Evolutionary conservation across 2,888 invertebrate genomes (phyloP), one percentile per base, ranked within the genome.

Genomic region (Gandaritis pyraliata): DNA sequence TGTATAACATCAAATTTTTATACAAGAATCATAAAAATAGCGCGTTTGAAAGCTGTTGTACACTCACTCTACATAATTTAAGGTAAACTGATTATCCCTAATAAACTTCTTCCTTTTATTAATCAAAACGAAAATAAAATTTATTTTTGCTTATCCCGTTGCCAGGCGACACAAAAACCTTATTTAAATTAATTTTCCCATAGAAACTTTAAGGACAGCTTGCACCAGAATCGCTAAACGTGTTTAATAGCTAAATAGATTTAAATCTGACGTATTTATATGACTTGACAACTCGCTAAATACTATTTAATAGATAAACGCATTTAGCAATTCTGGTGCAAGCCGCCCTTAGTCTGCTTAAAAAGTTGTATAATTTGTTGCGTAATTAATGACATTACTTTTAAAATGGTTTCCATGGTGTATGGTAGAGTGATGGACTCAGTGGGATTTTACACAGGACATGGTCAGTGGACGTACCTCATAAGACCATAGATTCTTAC

Each of bases 71-170:
- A 41, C 7, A 7, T 15, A 15, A 49, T 49, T 49, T 49, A 2
- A 49, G 11, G 33, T 49, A 47, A 55, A 47, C 47, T 47, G 46
- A 56, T 64, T 61, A 36, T 2, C 12, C 46, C 59, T n/a, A 52
- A 64, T 58, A 59, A 41, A 49, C 59, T 61, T 65, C 58, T 62
- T 58, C 58, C 60, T 57, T 65, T 55, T 58, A 60, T 62, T 64
- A 57, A 63, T 65, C 60, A 64, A 61, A 64, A 55, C 57, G 60
- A 49, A 61, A 68, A 64, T 68, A 59, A 57, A 61, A 65, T 65
- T 64, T 61, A 61, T 68, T 43, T 43, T 43, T 43, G 43, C 16
- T 43, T 60, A 51, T 51, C 29, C 23, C 29, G 30, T 61, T 60
- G 53, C 60, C 45, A 43, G 47, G 43, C 58, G 46, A 58, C 48